Percentiles rank a stretch among this genome's conserved stretches.
Conservation (phyloP, 1,140 invertebrate species). For the Riptortus pedestris region DNA sequence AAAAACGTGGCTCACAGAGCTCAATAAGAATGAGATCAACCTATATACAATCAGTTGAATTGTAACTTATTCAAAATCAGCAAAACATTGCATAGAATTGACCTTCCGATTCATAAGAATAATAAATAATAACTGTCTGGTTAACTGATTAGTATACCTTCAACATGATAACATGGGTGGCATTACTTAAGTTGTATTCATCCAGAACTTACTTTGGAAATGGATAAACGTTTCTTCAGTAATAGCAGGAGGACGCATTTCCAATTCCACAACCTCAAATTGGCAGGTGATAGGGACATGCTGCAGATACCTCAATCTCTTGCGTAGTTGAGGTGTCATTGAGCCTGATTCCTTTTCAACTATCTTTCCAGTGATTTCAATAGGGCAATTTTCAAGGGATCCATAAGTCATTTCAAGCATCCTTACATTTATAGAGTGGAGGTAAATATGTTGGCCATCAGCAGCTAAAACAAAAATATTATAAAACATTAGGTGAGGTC, state of each 20-base stretch:
- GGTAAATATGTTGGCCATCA: slow-evolving; percentile 85
- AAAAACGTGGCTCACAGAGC: too few relatives aligned
- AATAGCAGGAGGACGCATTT: slow-evolving; percentile 59
- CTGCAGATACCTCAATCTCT: slow-evolving; percentile 66
- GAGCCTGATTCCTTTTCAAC: slow-evolving; percentile 74
- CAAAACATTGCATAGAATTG: too few relatives aligned
- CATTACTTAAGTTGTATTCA: too few relatives aligned
- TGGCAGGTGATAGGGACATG: slow-evolving; percentile 83
- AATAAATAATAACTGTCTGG: too few relatives aligned
- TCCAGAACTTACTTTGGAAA: slow-evolving; percentile 52
- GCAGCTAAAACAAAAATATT: slow-evolving; percentile 45
- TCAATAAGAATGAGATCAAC: too few relatives aligned
- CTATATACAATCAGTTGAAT: too few relatives aligned
- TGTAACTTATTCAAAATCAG: too few relatives aligned
- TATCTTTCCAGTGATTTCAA: slow-evolving; percentile 57
- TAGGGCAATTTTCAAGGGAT: slow-evolving; percentile 63
- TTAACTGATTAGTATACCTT: too few relatives aligned
- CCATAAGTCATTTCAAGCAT: slow-evolving; percentile 83
- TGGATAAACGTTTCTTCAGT: slow-evolving; percentile 50
- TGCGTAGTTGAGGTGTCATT: slow-evolving; percentile 68
- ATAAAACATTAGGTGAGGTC: too few relatives aligned
- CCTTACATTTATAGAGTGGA: slow-evolving; percentile 81
- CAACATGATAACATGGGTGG: too few relatives aligned
- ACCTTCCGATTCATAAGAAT: too few relatives aligned
- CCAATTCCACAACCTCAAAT: slow-evolving; percentile 81